A percentile compares a stretch with the other conserved stretches of the same genome.
phyloP scores from a whole-genome alignment of 2,888 invertebrate genomes.

The Synanthedon andrenaeformis region DNA sequence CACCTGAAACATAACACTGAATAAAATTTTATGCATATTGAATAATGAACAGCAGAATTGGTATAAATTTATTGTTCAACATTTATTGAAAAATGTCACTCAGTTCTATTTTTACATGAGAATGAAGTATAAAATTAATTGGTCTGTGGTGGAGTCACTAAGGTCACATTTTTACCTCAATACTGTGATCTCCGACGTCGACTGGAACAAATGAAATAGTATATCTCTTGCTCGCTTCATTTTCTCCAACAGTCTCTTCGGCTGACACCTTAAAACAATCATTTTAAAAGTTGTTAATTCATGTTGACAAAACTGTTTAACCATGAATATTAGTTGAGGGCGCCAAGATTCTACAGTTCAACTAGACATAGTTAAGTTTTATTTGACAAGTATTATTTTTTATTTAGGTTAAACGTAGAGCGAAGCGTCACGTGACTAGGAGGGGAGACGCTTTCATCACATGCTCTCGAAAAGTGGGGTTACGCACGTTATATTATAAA shows the following conservation, averaged over 20 bases:
- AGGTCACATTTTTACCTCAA: conserved; percentile 74
- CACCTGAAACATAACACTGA: conserved; percentile 28
- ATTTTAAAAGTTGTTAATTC: background rate
- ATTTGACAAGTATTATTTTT: background rate
- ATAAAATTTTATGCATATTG: background rate
- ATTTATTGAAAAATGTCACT: too few relatives aligned
- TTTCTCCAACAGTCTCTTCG: conserved; percentile 59
- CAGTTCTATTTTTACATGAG: too few relatives aligned
- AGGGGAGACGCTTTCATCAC: too few relatives aligned
- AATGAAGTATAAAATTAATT: too few relatives aligned
- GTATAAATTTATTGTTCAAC: too few relatives aligned
- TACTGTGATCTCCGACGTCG: conserved; percentile 94
- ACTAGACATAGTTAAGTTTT: background rate
- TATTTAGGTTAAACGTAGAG: background rate
- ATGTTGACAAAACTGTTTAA: background rate
- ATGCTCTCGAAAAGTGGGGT: too few relatives aligned
- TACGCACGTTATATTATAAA: too few relatives aligned
- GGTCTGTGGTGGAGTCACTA: too few relatives aligned
- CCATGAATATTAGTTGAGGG: background rate
- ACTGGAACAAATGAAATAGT: conserved; percentile 82
- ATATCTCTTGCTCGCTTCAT: conserved; percentile 65
- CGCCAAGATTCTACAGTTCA: background rate
- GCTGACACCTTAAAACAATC: conserved; percentile 43
- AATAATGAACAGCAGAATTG: too few relatives aligned
- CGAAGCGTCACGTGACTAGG: too few relatives aligned